Conservation (phyloP, 2,888 invertebrate species). For the Diplolepis rosae region DNA sequence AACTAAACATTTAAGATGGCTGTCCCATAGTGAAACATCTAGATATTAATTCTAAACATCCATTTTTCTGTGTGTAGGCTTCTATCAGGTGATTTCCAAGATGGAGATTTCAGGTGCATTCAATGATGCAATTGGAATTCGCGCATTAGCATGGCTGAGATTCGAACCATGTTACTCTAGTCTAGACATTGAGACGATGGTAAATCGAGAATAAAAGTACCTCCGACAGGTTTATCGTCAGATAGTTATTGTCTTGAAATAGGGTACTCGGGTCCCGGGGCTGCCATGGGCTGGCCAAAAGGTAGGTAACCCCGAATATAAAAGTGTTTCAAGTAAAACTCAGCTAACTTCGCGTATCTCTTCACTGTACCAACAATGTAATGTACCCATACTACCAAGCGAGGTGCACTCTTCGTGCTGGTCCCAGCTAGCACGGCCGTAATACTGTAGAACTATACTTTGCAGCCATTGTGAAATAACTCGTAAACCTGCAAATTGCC, state of each 20-base stretch:
- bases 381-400: constrained; percentile 42
- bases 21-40: no score
- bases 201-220: constrained; percentile 42
- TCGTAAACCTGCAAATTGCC: constrained; percentile 74
- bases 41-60: no score
- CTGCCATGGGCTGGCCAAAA: constrained; percentile 32
- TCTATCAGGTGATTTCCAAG: not conserved
- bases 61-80: no score
- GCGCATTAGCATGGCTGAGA: constrained; percentile 25
- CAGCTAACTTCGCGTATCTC: constrained; percentile 38
- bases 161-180: constrained; percentile 27
- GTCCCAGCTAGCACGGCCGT: constrained; percentile 19
- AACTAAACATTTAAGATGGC: no score
- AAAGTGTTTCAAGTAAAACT: constrained; percentile 34
- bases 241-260: constrained; percentile 60
- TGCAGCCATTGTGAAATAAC: constrained; percentile 74
- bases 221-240: constrained; percentile 61
- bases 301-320: constrained; percentile 40
- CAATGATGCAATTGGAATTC: constrained; percentile 34
- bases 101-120: constrained; percentile 18
- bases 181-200: constrained; percentile 32
- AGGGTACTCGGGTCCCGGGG: constrained; percentile 42
- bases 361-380: constrained; percentile 48
- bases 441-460: constrained; percentile 68
- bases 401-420: constrained; percentile 42